A percentile compares a stretch with the other conserved stretches of the same genome.
These are phyloP conservation scores for Triplophysa bombifrons DNA, from an alignment of 2,797 vertebrate genomes.

Conservation along the genomic window DNA sequence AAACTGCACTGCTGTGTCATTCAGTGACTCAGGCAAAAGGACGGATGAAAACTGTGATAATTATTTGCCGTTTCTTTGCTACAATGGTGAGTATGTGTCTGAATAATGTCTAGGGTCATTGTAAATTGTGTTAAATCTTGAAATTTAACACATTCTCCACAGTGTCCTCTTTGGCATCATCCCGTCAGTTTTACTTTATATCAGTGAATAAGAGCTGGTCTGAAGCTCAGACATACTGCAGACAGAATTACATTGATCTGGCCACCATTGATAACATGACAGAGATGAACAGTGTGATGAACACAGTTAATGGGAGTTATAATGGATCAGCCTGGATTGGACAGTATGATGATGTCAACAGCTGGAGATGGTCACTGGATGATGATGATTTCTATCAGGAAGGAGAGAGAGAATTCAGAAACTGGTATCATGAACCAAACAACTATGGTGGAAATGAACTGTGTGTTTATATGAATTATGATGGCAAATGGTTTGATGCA, in stretches of 20 bases:
- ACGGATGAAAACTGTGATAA: slow-evolving; percentile 15
- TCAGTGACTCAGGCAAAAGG: neutral
- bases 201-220: slow-evolving; percentile 8
- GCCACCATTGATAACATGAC: neutral
- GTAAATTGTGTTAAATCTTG: too few species aligned
- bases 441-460: neutral
- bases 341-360: slow-evolving; percentile 32
- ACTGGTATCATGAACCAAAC: slow-evolving; percentile 26
- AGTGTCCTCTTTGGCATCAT: neutral
- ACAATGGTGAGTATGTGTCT: slow-evolving; percentile 27
- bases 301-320: slow-evolving; percentile 13
- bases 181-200: slow-evolving; percentile 20
- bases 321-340: slow-evolving; percentile 36
- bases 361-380: slow-evolving; percentile 47
- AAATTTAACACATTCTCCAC: neutral
- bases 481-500: slow-evolving; percentile 16
- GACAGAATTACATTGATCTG: neutral
- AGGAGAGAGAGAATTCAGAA: slow-evolving; percentile 44
- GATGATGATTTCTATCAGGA: slow-evolving; percentile 35
- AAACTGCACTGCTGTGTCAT: slow-evolving; percentile 34
- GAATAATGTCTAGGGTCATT: too few species aligned
- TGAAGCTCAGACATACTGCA: slow-evolving; percentile 8
- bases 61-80: slow-evolving; percentile 15
- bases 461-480: neutral
- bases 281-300: neutral